Evolutionary conservation across 2,888 invertebrate species (phyloP), one percentile per base, ranked within the genome.

Genomic region (Latrodectus elegans): DNA sequence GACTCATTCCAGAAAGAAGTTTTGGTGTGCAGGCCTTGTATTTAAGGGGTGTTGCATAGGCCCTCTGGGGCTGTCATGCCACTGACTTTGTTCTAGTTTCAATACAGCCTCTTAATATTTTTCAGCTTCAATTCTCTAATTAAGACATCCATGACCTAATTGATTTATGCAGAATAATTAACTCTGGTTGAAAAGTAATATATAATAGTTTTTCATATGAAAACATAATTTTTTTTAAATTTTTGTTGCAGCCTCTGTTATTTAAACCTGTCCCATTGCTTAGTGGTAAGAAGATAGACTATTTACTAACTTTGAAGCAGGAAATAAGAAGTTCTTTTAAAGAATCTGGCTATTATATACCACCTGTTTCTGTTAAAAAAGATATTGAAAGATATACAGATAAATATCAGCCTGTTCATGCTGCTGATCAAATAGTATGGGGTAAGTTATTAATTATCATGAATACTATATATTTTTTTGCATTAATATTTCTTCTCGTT

Each of bases 301-400:
- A 93, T 89, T 90, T 92, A 73, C 86, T 92, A 38, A 92, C 92
- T 6, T 89, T 93, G 68, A 92, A 92, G 85, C 92, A 92, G 86
- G 92, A 92, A 80, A 91, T 92, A 82, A 90, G 91, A 9, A 91
- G 91, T 17, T 91, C 91, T 12, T 90, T 92, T 67, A 90, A 91
- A 60, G 92, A 92, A 84, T 92, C 92, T 11, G 92, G 92, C 52
- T 92, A 91, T 78, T 92, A 90, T 85, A 71, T 92, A 3, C 90
- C 90, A 26, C 89, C 90, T 8, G 85, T 90, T 51, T 91, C 91
- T 64, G 91, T 91, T 77, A 91, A 91, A 80, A 91, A 90, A 84
- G 92, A 92, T 78, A 92, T 93, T 49, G 92, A 92, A 26, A 90
- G 93, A 52, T 93, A 92, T 89, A 92, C 93, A 0, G 93, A 93